Evolutionary conservation across 2,797 vertebrate genomes (phyloP), one percentile per base, ranked within the genome.

Genomic region (Tangara arthus): DNA sequence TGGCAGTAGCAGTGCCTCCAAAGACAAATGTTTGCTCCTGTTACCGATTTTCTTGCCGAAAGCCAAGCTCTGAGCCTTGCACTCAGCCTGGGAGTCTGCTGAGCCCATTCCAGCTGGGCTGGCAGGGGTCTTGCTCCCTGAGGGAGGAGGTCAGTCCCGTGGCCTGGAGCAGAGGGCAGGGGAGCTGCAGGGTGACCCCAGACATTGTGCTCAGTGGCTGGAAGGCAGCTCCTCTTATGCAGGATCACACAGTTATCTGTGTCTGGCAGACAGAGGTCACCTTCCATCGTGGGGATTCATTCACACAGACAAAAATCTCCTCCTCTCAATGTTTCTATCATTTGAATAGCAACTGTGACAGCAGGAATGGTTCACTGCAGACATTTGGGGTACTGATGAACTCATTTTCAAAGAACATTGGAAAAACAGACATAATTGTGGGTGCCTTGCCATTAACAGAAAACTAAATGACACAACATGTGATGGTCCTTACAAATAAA

Each of bases 191-290:
- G 46, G 76, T 73, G 76, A 96, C 93, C 85, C 71, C 90, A 63
- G 2, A 6, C 86, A 77, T 80, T 95, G 87, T 96, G 80, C 71
- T 52, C 8, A 4, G 44, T 53, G 72, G 65, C 82, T 89, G 65
- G 47, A 94, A 90, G 91, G 90, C 94, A 95, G 39, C 73, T 42
- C 34, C 46, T 55, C 91, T 92, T 57, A 75, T 78, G 87, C 85
- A 9, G 91, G 57, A 69, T 88, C 93, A 89, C 0, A 4, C 76
- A 69, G 89, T 0, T 5, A 63, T 11, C 17, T 42, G 0, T 0
- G 1, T 26, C 86, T 81, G 68, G 37, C 68, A 83, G 66, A 59
- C 7, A 0, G 91, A 56, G 88, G 76, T 92, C 92, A 57, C 69
- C 90, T 86, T 55, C 75, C 79, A 35, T 44, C 3, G 0, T 2